Evolutionary conservation across 2,797 vertebrate genomes (phyloP), one percentile per base, ranked within the genome.

Genomic region (Knipowitschia caucasica): DNA sequence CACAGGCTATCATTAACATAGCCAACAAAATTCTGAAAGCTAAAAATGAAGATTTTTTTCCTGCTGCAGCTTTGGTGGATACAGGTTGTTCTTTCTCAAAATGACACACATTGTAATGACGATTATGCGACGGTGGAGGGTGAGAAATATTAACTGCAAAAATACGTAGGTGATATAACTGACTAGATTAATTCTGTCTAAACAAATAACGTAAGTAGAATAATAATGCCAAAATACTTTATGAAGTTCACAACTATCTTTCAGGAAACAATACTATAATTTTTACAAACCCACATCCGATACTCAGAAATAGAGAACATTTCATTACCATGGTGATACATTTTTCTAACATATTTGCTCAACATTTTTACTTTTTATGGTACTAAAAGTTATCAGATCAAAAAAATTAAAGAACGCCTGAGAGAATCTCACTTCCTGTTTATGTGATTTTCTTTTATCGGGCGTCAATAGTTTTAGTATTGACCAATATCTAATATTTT

Each of bases 1-100:
- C 46, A 59, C 43, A 53, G 34, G 64, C 40, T 55, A 53, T 38
- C 5, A 4, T 40, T 64, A 43, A 29, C 31, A 52, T 47, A 53
- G 55, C 46, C 24, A 45, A 29, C 34, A 57, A 57, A 20, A 66
- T 50, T 54, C 52, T 53, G 20, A 12, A 7, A 20, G 18, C 49
- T 47, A 26, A 36, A 58, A 43, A 50, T 50, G 17, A 35, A 25
- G 26, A 4, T 3, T n/a, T 45, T 35, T 20, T 15, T n/a, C n/a
- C n/a, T n/a, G n/a, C 36, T 44, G 31, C 26, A 42, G 20, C 45
- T 51, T 44, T 49, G 35, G 50, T 15, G 17, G 23, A 34, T 46
- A 50, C 57, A 29, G 51, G 36, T 11, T 53, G 60, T 50, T 46
- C 15, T 35, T 26, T 63, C 53, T 46, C 3, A 51, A 12, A 27